phyloP scores from a whole-genome alignment of 2,888 invertebrate species.

The Acrobasis repandana region DNA sequence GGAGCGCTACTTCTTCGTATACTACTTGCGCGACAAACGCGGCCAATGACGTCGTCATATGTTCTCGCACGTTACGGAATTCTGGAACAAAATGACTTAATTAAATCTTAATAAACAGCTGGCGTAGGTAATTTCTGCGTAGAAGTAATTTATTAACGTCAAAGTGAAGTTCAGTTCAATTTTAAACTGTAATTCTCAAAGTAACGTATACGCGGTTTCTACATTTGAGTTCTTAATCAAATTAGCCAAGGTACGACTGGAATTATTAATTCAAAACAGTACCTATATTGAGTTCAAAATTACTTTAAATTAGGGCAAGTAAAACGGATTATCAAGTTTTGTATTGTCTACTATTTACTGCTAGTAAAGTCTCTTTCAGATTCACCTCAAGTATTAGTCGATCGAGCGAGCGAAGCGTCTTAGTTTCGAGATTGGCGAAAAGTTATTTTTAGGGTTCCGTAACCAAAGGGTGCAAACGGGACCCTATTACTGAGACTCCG shows the following conservation, averaged over 20 bases:
- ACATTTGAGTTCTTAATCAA: slow-evolving; percentile 7
- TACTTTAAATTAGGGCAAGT: background rate
- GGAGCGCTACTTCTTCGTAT: slow-evolving; percentile 35
- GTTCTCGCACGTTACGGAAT: background rate
- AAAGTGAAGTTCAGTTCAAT: slow-evolving; percentile 5
- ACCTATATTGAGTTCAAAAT: background rate
- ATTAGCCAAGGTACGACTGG: background rate
- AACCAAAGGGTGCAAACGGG: too few relatives aligned
- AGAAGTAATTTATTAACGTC: slow-evolving; percentile 16
- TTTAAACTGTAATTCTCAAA: slow-evolving; percentile 18
- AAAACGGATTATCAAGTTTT: too few relatives aligned
- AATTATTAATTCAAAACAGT: background rate
- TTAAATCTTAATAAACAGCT: slow-evolving; percentile 21
- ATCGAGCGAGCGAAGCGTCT: too few relatives aligned
- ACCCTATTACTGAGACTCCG: too few relatives aligned
- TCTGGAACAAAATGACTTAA: slow-evolving; percentile 19
- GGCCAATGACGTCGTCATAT: background rate
- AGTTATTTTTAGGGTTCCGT: too few relatives aligned
- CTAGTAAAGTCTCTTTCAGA: too few relatives aligned
- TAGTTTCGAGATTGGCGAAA: too few relatives aligned
- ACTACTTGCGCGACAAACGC: slow-evolving; percentile 27
- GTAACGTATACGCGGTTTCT: slow-evolving; percentile 1
- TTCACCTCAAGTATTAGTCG: too few relatives aligned
- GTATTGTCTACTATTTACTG: too few relatives aligned
- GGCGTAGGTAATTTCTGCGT: background rate